These are phyloP conservation scores for Dendrocopos noguchii DNA, from an alignment of 2,113 vertebrate genomes.

Conservation along the genomic window DNA sequence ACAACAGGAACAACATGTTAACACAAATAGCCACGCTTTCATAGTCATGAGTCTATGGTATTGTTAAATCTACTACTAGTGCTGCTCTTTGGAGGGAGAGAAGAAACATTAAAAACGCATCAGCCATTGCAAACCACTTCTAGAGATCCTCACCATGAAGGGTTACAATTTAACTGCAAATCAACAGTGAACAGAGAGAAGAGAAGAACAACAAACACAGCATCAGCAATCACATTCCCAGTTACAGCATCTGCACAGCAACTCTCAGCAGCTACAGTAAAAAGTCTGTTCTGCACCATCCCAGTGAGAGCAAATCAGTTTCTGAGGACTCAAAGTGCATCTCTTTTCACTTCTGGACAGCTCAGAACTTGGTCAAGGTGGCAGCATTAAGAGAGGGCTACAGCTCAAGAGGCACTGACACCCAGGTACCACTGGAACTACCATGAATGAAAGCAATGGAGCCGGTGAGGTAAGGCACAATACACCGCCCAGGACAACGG, in stretches of 20 bases:
- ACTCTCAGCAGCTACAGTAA: slow-evolving; percentile 42
- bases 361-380: slow-evolving; percentile 60
- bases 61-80: slow-evolving; percentile 95
- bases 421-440: slow-evolving; percentile 58
- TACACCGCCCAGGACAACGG: slow-evolving; percentile 65
- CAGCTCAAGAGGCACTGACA: slow-evolving; percentile 55
- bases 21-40: slow-evolving; percentile 99
- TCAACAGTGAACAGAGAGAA: slow-evolving; percentile 58
- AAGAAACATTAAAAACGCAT: slow-evolving; percentile 88
- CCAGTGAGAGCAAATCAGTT: slow-evolving; percentile 50
- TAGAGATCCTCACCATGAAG: slow-evolving; percentile 78
- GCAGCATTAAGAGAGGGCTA: slow-evolving; percentile 45
- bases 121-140: slow-evolving; percentile 86
- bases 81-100: slow-evolving; percentile 92
- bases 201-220: slow-evolving; percentile 4
- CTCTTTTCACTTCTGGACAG: slow-evolving; percentile 61
- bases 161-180: slow-evolving; percentile 74
- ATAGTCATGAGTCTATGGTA: slow-evolving; percentile 97
- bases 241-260: slow-evolving; percentile 49
- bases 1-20: slow-evolving; percentile 99
- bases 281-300: slow-evolving; percentile 43
- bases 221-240: slow-evolving; percentile 59
- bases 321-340: slow-evolving; percentile 53
- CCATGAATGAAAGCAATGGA: slow-evolving; percentile 71
- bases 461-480: slow-evolving; percentile 68